Percentiles rank a stretch among this genome's conserved stretches.
phyloP scores from a whole-genome alignment of 2,797 vertebrate genomes.

The Neomorphus geoffroyi region DNA sequence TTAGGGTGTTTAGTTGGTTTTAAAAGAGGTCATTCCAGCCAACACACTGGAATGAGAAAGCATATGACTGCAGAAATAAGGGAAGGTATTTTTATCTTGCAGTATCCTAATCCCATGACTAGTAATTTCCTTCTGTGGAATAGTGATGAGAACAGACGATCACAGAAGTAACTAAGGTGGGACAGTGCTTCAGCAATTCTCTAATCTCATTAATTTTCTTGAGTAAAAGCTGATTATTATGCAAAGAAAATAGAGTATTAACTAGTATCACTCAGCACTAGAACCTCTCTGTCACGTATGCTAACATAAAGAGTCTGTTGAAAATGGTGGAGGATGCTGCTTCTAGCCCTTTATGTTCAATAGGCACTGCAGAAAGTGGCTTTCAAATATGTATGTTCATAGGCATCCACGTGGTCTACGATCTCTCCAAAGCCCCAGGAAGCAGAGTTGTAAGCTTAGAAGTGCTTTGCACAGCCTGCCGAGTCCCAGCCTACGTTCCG shows the following conservation, averaged over 20 bases:
- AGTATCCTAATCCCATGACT: background rate
- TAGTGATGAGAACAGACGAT: background rate
- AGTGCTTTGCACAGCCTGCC: constrained; percentile 86
- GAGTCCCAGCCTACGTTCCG: constrained; percentile 83
- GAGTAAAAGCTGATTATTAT: background rate
- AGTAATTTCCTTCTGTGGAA: background rate
- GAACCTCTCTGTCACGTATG: background rate
- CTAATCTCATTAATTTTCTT: background rate
- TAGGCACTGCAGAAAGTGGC: background rate
- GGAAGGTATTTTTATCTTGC: constrained; percentile 12
- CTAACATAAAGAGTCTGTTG: background rate
- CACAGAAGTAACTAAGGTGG: background rate
- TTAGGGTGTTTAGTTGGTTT: background rate
- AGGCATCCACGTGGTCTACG: constrained; percentile 88
- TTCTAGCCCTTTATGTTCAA: background rate
- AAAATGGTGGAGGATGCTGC: background rate
- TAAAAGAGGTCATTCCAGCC: background rate
- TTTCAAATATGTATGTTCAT: background rate
- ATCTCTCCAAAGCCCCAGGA: constrained; percentile 76
- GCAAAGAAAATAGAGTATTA: background rate
- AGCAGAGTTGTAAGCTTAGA: constrained; percentile 77
- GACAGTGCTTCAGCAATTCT: background rate
- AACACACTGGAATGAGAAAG: background rate
- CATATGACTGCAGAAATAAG: background rate
- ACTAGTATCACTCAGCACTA: background rate